Evolutionary conservation across 2,888 invertebrate species (phyloP).

Genomic region (Proisotoma minuta): DNA sequence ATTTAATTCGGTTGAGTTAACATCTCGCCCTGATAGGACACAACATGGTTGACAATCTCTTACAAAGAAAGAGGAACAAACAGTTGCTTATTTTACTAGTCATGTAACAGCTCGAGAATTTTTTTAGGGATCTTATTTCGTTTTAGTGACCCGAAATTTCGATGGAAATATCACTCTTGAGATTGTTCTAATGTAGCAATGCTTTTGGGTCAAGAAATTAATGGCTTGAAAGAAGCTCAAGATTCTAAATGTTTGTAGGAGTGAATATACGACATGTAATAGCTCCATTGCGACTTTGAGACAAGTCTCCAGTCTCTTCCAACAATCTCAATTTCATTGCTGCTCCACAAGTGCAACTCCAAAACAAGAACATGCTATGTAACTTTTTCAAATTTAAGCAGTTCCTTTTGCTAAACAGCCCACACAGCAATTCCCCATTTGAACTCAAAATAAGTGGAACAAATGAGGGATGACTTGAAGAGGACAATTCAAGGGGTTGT

Average conservation of each 20-base stretch:
- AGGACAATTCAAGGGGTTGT: no score
- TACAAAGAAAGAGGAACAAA: not conserved
- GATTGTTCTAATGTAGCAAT: slow-evolving; percentile 4
- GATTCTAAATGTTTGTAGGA: slow-evolving; percentile 6
- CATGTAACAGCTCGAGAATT: not conserved
- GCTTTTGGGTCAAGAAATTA: slow-evolving; percentile 5
- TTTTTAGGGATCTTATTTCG: slow-evolving; percentile 11
- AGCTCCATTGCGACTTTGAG: no score
- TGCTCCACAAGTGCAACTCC: no score
- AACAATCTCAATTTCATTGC: no score
- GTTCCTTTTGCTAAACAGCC: no score
- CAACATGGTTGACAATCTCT: not conserved
- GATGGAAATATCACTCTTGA: not conserved
- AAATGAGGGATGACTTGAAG: no score
- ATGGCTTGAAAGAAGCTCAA: slow-evolving; percentile 7
- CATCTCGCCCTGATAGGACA: slow-evolving; percentile 3
- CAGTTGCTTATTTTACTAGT: not conserved
- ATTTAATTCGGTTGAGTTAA: slow-evolving; percentile 6
- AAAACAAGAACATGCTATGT: no score
- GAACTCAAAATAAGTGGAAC: no score
- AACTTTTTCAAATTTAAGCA: no score
- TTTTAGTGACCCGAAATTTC: slow-evolving; percentile 8
- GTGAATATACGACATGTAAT: no score
- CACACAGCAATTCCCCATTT: no score
- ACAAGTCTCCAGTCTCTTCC: no score